Evolutionary conservation across 1,140 invertebrate genomes (phyloP).

Genomic region (Platyscapa corneri): DNA sequence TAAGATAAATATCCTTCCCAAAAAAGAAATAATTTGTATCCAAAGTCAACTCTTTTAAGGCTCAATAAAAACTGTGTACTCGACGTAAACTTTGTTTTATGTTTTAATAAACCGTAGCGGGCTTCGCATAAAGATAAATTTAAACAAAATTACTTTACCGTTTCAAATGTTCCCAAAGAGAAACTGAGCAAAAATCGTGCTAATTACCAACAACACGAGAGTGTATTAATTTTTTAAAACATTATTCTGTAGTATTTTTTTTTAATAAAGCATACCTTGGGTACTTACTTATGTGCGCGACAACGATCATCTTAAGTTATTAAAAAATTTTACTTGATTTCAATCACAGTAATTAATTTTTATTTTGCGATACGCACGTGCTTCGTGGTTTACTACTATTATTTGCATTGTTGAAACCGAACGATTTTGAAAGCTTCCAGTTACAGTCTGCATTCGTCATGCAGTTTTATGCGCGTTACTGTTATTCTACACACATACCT

Average conservation of each 20-base stretch:
- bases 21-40: background rate
- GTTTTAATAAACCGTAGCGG: background rate
- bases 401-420: too few relatives aligned
- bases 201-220: background rate
- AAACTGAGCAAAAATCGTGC: background rate
- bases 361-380: background rate
- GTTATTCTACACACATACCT: too few relatives aligned
- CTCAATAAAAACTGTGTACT: background rate
- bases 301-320: background rate
- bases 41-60: background rate
- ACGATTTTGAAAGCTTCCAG: too few relatives aligned
- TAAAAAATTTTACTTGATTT: background rate
- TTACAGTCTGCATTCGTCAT: too few relatives aligned
- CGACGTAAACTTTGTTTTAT: background rate
- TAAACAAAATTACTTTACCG: background rate
- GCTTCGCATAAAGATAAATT: background rate
- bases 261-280: background rate
- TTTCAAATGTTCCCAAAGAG: background rate
- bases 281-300: background rate
- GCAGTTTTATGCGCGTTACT: too few relatives aligned
- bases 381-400: background rate
- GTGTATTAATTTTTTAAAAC: background rate
- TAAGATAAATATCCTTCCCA: background rate
- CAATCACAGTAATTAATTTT: too few relatives aligned
- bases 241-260: background rate